Conservation (phyloP, 30 jellyfish, hydroid and myxozoan species). For the Mastigias papua region DNA sequence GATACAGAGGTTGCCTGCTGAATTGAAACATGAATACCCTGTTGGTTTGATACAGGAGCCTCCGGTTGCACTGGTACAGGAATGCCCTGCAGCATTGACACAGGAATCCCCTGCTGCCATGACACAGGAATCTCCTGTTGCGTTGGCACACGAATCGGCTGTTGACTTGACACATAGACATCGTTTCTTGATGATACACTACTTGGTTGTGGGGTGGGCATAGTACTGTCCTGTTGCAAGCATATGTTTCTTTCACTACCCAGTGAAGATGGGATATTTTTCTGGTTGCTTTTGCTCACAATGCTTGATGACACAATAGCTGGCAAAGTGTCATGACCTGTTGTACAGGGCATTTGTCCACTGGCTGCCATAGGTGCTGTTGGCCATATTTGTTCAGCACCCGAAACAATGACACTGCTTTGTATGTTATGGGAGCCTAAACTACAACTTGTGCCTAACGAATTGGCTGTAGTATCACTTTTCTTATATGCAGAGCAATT, state of each 20-base stretch:
- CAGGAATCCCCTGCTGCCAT: too few relatives aligned
- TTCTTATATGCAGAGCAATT: neutral
- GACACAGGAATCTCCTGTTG: too few relatives aligned
- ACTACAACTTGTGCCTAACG: neutral
- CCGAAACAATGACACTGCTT: neutral
- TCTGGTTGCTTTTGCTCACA: neutral
- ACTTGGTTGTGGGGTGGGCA: neutral
- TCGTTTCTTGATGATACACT: too few relatives aligned
- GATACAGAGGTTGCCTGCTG: too few relatives aligned
- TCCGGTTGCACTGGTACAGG: too few relatives aligned
- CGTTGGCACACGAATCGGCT: neutral
- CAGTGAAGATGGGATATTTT: neutral
- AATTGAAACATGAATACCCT: too few relatives aligned
- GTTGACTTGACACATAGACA: neutral
- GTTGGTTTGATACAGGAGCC: too few relatives aligned
- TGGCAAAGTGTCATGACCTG: neutral
- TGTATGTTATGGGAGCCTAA: neutral
- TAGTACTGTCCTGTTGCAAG: neutral
- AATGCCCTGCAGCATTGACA: too few relatives aligned
- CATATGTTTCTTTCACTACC: neutral
- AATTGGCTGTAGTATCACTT: neutral
- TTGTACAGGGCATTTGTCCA: neutral
- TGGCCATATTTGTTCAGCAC: neutral
- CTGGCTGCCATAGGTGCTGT: neutral
- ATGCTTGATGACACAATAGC: neutral